phyloP scores from a whole-genome alignment of 2,797 vertebrate genomes.

The Luscinia megarhynchos region DNA sequence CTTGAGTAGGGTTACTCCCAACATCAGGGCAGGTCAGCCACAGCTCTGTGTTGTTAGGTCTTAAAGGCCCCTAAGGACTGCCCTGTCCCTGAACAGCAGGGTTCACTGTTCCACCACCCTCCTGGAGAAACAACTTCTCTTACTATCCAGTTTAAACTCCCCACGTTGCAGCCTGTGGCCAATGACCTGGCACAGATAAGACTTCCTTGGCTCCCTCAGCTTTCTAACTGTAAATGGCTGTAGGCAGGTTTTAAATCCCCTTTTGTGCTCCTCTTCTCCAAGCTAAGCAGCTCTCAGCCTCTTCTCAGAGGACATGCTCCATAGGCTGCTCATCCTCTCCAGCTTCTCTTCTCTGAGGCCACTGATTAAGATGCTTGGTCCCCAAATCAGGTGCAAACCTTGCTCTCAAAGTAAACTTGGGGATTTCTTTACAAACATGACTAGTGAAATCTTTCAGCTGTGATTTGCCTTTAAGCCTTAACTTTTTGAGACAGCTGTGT shows the following conservation, averaged over 20 bases:
- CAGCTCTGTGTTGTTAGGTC: neutral
- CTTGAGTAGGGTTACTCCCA: neutral
- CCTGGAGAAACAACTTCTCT: neutral
- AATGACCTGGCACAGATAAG: neutral
- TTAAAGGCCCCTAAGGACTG: neutral
- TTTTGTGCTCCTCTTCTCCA: neutral
- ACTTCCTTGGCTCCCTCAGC: neutral
- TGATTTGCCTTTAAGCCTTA: neutral
- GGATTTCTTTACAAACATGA: neutral
- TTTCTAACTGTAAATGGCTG: neutral
- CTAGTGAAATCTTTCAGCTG: neutral
- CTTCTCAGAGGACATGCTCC: neutral
- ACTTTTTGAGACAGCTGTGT: neutral
- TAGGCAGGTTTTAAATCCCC: neutral
- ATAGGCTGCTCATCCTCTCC: neutral
- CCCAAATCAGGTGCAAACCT: neutral
- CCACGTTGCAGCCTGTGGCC: fast-evolving
- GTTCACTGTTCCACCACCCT: neutral
- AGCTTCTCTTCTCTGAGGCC: neutral
- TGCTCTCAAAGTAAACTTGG: neutral
- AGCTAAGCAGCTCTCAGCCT: neutral
- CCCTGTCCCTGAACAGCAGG: neutral
- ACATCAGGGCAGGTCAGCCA: neutral
- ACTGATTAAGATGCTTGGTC: neutral
- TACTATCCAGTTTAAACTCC: neutral